Evolutionary conservation across 2,797 vertebrate species (phyloP).

Genomic region (Sylvilagus floridanus): DNA sequence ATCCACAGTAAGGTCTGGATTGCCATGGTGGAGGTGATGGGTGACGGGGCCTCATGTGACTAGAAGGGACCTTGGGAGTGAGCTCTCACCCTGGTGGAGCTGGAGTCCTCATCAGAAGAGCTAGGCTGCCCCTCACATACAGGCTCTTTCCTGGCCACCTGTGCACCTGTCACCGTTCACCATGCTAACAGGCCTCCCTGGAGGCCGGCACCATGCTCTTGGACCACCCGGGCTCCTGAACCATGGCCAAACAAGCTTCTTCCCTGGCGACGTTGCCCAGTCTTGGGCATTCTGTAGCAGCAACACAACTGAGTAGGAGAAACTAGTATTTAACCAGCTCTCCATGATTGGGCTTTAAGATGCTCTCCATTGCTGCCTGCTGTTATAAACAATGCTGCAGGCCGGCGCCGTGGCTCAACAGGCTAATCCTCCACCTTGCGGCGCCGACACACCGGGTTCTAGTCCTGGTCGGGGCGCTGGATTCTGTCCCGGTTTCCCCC

Average conservation of each 20-base stretch:
- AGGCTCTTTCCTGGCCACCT: not conserved
- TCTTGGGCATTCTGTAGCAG: not conserved
- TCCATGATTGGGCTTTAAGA: not conserved
- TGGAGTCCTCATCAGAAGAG: not conserved
- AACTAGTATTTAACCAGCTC: not conserved
- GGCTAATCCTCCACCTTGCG: no score
- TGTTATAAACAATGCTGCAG: not conserved
- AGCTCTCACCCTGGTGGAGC: not conserved
- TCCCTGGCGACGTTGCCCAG: not conserved
- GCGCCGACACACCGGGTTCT: no score
- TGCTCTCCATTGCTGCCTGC: not conserved
- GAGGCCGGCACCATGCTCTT: not conserved
- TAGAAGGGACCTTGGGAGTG: not conserved
- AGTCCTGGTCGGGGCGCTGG: no score
- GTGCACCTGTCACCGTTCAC: not conserved
- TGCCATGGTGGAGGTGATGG: not conserved
- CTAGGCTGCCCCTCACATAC: no score
- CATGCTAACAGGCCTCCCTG: not conserved
- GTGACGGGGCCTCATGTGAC: not conserved
- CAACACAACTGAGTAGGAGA: not conserved
- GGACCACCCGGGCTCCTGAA: not conserved
- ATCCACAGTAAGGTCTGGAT: not conserved
- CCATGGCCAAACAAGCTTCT: not conserved
- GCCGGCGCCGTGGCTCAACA: no score
- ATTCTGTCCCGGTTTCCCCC: no score